Evolutionary conservation across 1,140 invertebrate genomes (phyloP).

Genomic region (Lutraria rhynchaena): DNA sequence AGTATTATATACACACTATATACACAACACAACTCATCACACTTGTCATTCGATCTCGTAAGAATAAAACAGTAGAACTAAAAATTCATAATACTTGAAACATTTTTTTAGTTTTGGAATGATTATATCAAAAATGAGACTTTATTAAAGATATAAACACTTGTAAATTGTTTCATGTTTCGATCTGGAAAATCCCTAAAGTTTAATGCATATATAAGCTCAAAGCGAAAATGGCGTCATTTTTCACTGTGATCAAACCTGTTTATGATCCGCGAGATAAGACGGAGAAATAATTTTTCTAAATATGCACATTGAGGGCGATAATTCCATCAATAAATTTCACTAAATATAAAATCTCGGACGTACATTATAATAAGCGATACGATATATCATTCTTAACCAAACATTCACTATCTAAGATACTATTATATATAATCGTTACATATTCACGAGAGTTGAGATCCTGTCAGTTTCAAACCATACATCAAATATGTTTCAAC

Average conservation of each 20-base stretch:
- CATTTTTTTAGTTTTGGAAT: neutral
- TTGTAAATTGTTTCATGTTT: constrained; percentile 45
- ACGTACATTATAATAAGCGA: constrained; percentile 46
- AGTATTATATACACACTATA: too few relatives aligned
- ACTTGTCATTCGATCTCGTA: too few relatives aligned
- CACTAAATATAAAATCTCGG: constrained; percentile 52
- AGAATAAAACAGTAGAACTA: too few relatives aligned
- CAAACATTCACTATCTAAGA: constrained; percentile 53
- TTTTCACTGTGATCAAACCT: constrained; percentile 27
- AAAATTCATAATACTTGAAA: neutral
- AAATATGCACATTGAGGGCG: constrained; percentile 46
- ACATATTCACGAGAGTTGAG: constrained; percentile 37
- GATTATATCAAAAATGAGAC: constrained; percentile 4
- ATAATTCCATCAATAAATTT: constrained; percentile 60
- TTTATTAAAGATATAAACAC: constrained; percentile 48
- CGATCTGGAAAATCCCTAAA: constrained; percentile 45
- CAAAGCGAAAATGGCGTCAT: constrained; percentile 16
- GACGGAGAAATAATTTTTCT: constrained; percentile 31
- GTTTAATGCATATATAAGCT: constrained; percentile 28
- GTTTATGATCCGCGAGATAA: constrained; percentile 51
- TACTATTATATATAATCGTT: constrained; percentile 58
- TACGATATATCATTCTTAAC: constrained; percentile 53
- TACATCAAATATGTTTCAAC: constrained; percentile 55
- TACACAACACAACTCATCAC: too few relatives aligned
- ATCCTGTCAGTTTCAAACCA: constrained; percentile 33